A percentile compares a stretch with the other conserved stretches of the same genome.
These are phyloP conservation scores for Drosophila repleta DNA, from an alignment of 1,140 invertebrate species.

Conservation along the genomic window DNA sequence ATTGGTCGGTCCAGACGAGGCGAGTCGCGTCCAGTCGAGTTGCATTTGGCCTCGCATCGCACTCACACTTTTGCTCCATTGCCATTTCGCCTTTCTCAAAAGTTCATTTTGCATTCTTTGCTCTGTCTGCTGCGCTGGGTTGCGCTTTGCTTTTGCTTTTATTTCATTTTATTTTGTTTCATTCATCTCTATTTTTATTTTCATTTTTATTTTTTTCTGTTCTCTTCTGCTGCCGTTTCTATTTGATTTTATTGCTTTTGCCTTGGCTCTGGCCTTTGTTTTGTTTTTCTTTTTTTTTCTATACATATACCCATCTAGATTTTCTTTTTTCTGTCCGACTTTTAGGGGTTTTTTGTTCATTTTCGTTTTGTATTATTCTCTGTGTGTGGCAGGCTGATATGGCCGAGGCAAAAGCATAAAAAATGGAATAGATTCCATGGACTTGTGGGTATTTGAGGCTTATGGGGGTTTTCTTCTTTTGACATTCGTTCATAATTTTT, in stretches of 20 bases:
- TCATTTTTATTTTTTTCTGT: conserved; percentile 14
- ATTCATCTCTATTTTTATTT: neutral
- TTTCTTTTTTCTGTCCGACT: conserved; percentile 38
- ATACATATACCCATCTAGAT: neutral
- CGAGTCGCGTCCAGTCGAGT: conserved; percentile 2
- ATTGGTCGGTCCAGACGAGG: conserved; percentile 14
- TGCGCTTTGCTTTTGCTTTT: conserved; percentile 11
- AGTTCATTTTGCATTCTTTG: conserved; percentile 71
- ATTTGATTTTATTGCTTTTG: conserved; percentile 72
- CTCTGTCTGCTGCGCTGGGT: conserved; percentile 31
- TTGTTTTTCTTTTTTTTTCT: conserved; percentile 42
- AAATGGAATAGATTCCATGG: neutral
- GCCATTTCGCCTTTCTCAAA: conserved; percentile 32
- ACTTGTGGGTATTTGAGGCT: neutral
- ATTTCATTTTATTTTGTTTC: conserved; percentile 14
- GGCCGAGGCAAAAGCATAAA: conserved; percentile 8
- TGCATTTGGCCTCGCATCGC: neutral
- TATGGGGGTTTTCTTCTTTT: too few relatives aligned
- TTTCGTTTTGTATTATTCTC: conserved; percentile 21
- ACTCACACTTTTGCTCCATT: conserved; percentile 19
- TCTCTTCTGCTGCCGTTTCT: conserved; percentile 36
- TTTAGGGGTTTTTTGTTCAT: conserved; percentile 32
- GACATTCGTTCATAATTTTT: too few relatives aligned
- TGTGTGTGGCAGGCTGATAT: conserved; percentile 2
- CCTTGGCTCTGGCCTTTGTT: conserved; percentile 28